Evolutionary conservation across 2,113 vertebrate genomes (phyloP).

Genomic region (Carollia perspicillata): DNA sequence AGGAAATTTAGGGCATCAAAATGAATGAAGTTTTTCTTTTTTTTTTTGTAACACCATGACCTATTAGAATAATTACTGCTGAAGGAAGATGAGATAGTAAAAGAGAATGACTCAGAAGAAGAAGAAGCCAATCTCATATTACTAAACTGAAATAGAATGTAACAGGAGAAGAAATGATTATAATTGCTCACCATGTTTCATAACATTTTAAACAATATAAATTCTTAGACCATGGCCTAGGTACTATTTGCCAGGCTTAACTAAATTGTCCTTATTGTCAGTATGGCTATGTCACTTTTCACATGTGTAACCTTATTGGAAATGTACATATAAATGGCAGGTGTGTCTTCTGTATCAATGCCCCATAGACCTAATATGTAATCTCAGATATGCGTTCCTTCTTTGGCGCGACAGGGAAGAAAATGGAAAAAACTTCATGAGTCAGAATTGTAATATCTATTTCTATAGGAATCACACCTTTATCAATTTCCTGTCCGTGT

Average conservation of each 20-base stretch:
- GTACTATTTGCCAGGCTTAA: background rate
- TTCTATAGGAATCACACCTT: background rate
- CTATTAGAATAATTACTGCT: slow-evolving; percentile 8
- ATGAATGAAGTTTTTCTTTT: background rate
- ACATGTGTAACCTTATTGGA: background rate
- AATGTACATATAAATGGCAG: background rate
- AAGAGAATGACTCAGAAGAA: slow-evolving; percentile 18
- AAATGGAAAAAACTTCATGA: background rate
- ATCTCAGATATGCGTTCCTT: background rate
- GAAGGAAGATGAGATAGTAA: slow-evolving; percentile 28
- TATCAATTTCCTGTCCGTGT: background rate
- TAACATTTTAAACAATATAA: slow-evolving; percentile 24
- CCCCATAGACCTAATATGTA: background rate
- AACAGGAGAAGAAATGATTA: slow-evolving; percentile 19
- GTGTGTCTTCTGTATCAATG: background rate
- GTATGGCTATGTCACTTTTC: background rate
- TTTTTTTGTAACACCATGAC: background rate
- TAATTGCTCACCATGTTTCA: background rate
- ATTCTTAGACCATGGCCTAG: background rate
- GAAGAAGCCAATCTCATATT: background rate
- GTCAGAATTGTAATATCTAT: background rate
- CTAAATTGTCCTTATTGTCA: background rate
- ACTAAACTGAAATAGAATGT: background rate
- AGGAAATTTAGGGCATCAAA: slow-evolving; percentile 13
- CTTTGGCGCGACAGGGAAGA: background rate